Evolutionary conservation across 2,797 vertebrate genomes (phyloP), one percentile per base, ranked within the genome.

Genomic region (Aselliscus stoliczkanus): DNA sequence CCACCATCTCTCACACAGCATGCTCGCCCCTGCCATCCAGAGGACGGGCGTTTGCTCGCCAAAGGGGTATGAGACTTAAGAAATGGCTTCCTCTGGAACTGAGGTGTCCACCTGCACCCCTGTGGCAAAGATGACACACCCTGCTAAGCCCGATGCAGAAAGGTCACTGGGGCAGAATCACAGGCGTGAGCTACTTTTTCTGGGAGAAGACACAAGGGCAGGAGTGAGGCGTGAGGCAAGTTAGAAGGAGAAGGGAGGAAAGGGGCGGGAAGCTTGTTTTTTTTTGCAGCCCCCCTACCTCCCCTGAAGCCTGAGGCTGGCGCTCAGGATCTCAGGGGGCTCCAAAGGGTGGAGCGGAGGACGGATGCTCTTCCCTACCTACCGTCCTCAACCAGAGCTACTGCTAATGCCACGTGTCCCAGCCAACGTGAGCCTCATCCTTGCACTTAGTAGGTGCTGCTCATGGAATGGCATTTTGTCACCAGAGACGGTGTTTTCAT

Each of bases 301-400:
- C 1, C 1, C 18, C 54, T 2, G 3, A 27, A 6, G n/a, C 20
- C 31, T 29, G 75, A 90, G 47, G 20, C 7, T 14, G 31, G 2
- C 62, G 20, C 10, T 15, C 14, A 5, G 0, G 44, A 34, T 39
- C 31, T 27, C 39, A 47, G 69, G 8, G 11, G 31, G 13, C 52
- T 39, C 34, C 17, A 4, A 10, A 2, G 5, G 21, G 58, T 34
- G 23, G 60, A 60, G 81, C 4, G 1, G 23, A 9, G 37, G 27
- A 27, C 4, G 0, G 21, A 11, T 4, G 0, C 34, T 34, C 2
- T n/a, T 47, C 7, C 6, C 23, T 18, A 14, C 2, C 20, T 5
- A 0, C 6, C 7, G 4, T 47, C 62, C 37, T 39, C 4, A 4
- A 56, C 44, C 20, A 54, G 2, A 13, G 20, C 7, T 7, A 0